Evolutionary conservation across 1,140 invertebrate genomes (phyloP), one percentile per base, ranked within the genome.

Genomic region (Diabrotica virgifera): DNA sequence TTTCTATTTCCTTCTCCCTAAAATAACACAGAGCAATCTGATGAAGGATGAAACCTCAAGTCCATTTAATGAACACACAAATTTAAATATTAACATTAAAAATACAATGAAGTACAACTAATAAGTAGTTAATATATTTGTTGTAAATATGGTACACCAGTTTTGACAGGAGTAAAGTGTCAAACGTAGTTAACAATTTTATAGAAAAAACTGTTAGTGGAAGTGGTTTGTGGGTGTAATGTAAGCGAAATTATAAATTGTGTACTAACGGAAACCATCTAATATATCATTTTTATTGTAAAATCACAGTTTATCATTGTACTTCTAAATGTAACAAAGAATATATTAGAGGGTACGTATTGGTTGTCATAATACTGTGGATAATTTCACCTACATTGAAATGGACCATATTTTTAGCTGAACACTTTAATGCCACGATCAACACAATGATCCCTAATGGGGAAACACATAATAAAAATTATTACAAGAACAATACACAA

Each of bases 1-100:
- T 75, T 75, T 66, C 72, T 73, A 70, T 71, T 68, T 62, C 40
- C 68, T 73, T 73, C 65, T 74, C 72, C 74, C 75, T 76, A 76
- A 74, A 73, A 71, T 76, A 74, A 76, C 68, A 77, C 74, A 77
- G 75, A 75, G 75, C 74, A 74, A 74, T 67, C 52, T 72, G 64
- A 71, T 71, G 66, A 59, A 59, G 74, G 66, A 67, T 72, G 69
- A 74, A 73, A 73, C 72, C 67, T 65, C 24, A 67, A 37, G 50
- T 73, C 70, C 71, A 73, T 76, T 74, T 69, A 65, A 74, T 71
- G 69, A 71, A 72, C 46, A 62, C 62, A 24, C 38, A 36, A 14
- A 46, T 46, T 46, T n/a, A 46, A 46, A 46, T 46, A 46, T 46
- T 46, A 59, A 66, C 64, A 63, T 66, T 69, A 69, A 69, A 24